phyloP scores from a whole-genome alignment of 2,888 invertebrate species.

The Luffia ferchaultella region DNA sequence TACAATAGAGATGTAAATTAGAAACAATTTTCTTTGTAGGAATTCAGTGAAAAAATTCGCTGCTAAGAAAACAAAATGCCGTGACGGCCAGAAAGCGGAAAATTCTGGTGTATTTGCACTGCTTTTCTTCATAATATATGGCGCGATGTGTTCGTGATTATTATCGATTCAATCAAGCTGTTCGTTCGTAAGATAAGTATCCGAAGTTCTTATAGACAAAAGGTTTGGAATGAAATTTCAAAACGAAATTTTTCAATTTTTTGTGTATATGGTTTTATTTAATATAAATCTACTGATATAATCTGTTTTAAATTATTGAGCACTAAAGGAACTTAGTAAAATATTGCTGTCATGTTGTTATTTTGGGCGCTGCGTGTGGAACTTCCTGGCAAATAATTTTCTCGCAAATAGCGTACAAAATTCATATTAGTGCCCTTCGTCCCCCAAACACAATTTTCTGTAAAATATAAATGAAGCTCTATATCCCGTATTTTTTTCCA shows the following conservation, averaged over 20 bases:
- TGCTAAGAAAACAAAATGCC: slow-evolving; percentile 23
- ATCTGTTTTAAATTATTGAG: no score
- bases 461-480: no score
- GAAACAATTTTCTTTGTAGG: slow-evolving; percentile 49
- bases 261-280: neutral
- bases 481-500: no score
- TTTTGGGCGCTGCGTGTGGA: no score
- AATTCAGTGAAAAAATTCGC: slow-evolving; percentile 35
- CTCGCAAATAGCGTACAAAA: no score
- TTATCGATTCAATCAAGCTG: neutral
- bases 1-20: slow-evolving; percentile 6
- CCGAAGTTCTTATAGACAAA: neutral
- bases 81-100: slow-evolving; percentile 56
- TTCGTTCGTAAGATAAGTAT: neutral
- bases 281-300: neutral
- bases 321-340: no score
- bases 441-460: no score
- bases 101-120: slow-evolving; percentile 16
- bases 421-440: no score
- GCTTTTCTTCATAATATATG: neutral
- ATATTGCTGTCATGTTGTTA: no score
- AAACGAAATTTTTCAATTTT: neutral
- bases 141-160: no score
- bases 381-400: no score
- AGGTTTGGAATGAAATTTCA: neutral